Conservation (phyloP, 2,888 invertebrate genomes). For the Megastigmus dorsalis region DNA sequence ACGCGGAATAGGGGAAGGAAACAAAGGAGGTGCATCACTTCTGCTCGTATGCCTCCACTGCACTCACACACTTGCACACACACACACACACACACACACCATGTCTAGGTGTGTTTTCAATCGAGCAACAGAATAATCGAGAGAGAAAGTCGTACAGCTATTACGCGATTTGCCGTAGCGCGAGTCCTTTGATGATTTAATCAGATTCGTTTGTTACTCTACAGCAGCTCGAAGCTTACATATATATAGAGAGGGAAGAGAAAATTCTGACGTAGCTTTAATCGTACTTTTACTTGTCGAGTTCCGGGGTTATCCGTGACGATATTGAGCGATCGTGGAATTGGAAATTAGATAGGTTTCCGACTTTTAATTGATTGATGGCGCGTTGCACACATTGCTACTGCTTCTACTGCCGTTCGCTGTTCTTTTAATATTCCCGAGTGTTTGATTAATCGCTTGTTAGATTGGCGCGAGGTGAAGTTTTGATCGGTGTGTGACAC, state of each 20-base stretch:
- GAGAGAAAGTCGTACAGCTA: background rate
- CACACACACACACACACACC: background rate
- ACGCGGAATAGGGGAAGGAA: background rate
- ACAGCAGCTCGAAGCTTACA: no score
- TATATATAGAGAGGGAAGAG: background rate
- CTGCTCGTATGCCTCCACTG: background rate
- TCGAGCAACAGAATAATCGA: slow-evolving; percentile 36
- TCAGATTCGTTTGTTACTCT: slow-evolving; percentile 28
- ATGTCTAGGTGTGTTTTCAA: slow-evolving; percentile 1
- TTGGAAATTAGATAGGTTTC: slow-evolving; percentile 29
- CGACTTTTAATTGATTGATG: slow-evolving; percentile 41
- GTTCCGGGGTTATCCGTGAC: no score
- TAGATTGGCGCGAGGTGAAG: no score
- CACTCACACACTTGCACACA: background rate
- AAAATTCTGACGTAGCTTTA: background rate
- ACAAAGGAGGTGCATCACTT: slow-evolving; percentile 22
- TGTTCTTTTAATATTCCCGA: slow-evolving; percentile 18
- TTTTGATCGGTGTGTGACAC: no score
- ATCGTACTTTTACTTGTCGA: background rate
- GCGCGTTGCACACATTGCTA: background rate
- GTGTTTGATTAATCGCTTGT: background rate
- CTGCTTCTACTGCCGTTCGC: no score
- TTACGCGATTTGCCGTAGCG: slow-evolving; percentile 21
- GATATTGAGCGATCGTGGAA: slow-evolving; percentile 9
- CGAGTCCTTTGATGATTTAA: slow-evolving; percentile 41